Evolutionary conservation across 2,888 invertebrate species (phyloP), one percentile per base, ranked within the genome.

Genomic region (Apantesis nais): DNA sequence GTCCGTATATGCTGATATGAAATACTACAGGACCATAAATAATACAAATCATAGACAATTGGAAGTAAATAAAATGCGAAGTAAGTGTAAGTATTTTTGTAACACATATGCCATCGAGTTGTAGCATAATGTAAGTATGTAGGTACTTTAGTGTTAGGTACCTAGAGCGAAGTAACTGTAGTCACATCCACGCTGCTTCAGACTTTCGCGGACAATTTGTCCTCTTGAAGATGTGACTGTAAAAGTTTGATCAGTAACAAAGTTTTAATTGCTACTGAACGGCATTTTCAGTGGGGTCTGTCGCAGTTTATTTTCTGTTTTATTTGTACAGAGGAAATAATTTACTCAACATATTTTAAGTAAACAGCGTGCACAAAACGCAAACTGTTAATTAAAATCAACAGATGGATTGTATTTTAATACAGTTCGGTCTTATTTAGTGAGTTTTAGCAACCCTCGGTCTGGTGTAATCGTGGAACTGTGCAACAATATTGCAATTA

Each of bases 251-350:
- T 92, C 92, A 92, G 89, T 89, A 85, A 80, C 80, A 90, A 93
- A 93, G 91, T 93, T 93, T 93, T 93, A 93, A 93, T 94, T 93
- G 92, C 92, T 85, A 89, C 88, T 91, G 91, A 92, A 92, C 88
- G 89, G 86, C 88, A 89, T 89, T 92, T 89, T 86, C 86, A 88
- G 86, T 82, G 82, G 80, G 82, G 82, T 76, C 79, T 77, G 81
- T 71, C 77, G 74, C 81, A 87, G 85, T 89, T 86, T 83, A 84
- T 86, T 88, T 86, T 83, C 84, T 84, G 87, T 89, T 90, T 89
- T 87, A 88, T 88, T 88, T 84, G 84, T 85, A 82, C 81, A 83
- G 78, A 81, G 81, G 77, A 85, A 85, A 87, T 86, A 83, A 87
- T 83, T 85, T 83, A 70, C 76, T 71, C 72, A 76, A 78, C 79